Evolutionary conservation across 35 echinoderm and acorn worm genomes (phyloP), one percentile per base, ranked within the genome.

Genomic region (Eucidaris tribuloides): DNA sequence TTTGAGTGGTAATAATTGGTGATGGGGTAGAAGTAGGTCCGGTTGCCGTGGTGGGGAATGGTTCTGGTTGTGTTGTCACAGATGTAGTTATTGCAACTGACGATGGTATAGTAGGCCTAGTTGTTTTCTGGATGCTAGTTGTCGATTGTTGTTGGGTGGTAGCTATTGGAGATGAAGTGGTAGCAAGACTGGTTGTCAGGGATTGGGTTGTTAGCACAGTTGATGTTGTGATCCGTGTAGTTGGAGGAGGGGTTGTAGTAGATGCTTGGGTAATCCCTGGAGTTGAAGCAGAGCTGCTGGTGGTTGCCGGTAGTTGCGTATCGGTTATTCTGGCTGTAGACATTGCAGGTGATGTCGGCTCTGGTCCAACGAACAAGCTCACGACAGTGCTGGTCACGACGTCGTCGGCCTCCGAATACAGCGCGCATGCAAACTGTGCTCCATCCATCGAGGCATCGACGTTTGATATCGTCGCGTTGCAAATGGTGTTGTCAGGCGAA

Each of bases 231-330:
- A 40, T 33, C 9, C 35, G 68, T 15, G 41, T 33, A 0, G 68
- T 33, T 9, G 68, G 68, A 14, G 68, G 68, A 42, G 68, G 68
- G 2, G 68, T 74, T 74, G 65, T n/a, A 41, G 68, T 44, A 74
- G 22, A n/a, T 23, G 38, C 14, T 18, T 9, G 37, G 37, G 15
- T 22, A 15, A 74, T 40, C 17, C 24, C 29, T 20, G 24, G 9
- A 18, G 14, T 20, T 41, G 18, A 74, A 44, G 25, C 35, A 13
- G 37, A 33, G 44, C 25, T 17, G 9, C n/a, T n/a, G n/a, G 41
- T 42, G 9, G n/a, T 44, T 27, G 9, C 35, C 37, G 11, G 22
- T 40, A 74, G 24, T 74, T 14, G 27, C 37, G 22, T 3, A 11
- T 35, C 35, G 41, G 44, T 44, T 36, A 3, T 42, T 2, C 38